A percentile compares a stretch with the other conserved stretches of the same genome.
Conservation (phyloP, 2,888 invertebrate species). For the Campoplex nolae region DNA sequence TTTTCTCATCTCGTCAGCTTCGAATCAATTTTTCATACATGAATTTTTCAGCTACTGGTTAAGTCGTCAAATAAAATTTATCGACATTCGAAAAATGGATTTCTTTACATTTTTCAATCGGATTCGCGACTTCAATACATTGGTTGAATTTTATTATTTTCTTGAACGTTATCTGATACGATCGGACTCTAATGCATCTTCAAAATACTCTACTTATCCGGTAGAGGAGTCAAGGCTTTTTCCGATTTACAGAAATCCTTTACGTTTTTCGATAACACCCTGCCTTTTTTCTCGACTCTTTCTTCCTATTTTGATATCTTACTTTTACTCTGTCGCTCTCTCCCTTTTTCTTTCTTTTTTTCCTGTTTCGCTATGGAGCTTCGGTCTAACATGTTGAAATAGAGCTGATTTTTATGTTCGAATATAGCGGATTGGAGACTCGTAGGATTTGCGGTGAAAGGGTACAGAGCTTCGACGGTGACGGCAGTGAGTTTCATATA, state of each 20-base stretch:
- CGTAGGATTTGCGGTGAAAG: slow-evolving; percentile 76
- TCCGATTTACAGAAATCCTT: slow-evolving; percentile 68
- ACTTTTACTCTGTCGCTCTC: background rate
- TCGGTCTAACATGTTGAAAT: slow-evolving; percentile 72
- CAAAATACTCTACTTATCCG: slow-evolving; percentile 43
- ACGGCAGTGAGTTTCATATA: slow-evolving; percentile 58
- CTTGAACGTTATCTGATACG: slow-evolving; percentile 42
- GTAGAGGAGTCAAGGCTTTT: slow-evolving; percentile 53
- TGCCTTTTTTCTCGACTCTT: background rate
- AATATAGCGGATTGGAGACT: slow-evolving; percentile 78
- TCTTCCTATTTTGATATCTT: slow-evolving; percentile 7
- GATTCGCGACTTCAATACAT: too few species aligned
- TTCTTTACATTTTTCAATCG: too few species aligned
- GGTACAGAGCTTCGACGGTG: slow-evolving; percentile 57
- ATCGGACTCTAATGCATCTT: slow-evolving; percentile 50
- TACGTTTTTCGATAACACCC: slow-evolving; percentile 17
- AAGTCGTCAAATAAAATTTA: background rate
- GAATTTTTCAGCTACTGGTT: slow-evolving; percentile 39
- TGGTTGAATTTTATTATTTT: slow-evolving; percentile 9
- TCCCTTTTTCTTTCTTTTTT: slow-evolving; percentile 28
- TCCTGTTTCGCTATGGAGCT: slow-evolving; percentile 43
- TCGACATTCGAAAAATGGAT: too few species aligned
- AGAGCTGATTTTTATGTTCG: slow-evolving; percentile 82
- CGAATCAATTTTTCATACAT: slow-evolving; percentile 45
- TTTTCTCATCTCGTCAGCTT: background rate